phyloP scores from a whole-genome alignment of 2,888 invertebrate genomes.

The Clepsis dumicolana region DNA sequence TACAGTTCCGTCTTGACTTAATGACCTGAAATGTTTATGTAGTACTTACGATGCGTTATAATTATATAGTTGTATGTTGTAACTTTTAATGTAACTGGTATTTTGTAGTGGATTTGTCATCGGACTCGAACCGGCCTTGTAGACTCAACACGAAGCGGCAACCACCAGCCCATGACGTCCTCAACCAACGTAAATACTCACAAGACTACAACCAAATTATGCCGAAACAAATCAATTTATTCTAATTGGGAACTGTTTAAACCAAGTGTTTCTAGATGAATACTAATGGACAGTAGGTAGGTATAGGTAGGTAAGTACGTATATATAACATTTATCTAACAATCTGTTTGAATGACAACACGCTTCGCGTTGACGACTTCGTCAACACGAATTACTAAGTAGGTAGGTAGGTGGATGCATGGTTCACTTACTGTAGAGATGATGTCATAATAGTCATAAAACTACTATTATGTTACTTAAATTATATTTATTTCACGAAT shows the following conservation, averaged over 20 bases:
- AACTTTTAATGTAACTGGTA: too few relatives aligned
- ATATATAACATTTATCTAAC: background rate
- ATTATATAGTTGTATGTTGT: background rate
- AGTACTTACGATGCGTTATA: background rate
- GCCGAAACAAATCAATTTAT: conserved; percentile 11
- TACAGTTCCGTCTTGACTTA: background rate
- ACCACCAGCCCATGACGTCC: conserved; percentile 3
- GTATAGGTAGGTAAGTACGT: too few relatives aligned
- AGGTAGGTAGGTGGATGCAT: background rate
- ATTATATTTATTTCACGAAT: background rate
- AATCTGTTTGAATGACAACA: background rate
- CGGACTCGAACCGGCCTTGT: conserved; percentile 1
- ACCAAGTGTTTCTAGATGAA: background rate
- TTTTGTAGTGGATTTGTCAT: background rate
- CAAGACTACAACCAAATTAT: conserved; percentile 3
- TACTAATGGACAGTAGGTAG: background rate
- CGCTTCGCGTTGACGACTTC: background rate
- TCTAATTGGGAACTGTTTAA: conserved; percentile 20
- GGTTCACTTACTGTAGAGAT: background rate
- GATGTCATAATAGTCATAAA: background rate
- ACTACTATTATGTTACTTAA: background rate
- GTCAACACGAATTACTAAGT: background rate
- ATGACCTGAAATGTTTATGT: background rate
- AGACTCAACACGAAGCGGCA: background rate
- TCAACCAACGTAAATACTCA: conserved; percentile 1